Evolutionary conservation across 2,797 vertebrate species (phyloP).

Genomic region (Enteromius mattozi): DNA sequence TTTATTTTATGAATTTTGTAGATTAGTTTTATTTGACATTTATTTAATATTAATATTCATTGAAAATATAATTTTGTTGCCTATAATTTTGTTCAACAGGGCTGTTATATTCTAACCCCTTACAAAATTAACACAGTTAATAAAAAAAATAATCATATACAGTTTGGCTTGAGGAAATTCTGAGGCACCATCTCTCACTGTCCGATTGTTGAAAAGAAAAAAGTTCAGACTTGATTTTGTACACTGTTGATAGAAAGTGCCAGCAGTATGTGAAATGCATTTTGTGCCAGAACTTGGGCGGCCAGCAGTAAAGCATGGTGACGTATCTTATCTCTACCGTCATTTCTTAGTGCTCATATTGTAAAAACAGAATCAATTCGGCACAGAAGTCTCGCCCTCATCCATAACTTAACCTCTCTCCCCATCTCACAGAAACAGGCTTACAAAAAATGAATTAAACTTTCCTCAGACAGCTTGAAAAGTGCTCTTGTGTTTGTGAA

Average conservation of each 20-base stretch:
- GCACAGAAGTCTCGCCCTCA: background rate
- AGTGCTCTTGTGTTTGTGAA: conserved; percentile 38
- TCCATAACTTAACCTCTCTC: conserved; percentile 7
- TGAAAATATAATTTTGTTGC: background rate
- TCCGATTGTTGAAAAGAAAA: background rate
- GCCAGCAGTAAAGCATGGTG: conserved; percentile 46
- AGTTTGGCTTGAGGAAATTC: background rate
- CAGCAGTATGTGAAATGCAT: conserved; percentile 37
- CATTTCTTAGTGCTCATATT: conserved; percentile 14
- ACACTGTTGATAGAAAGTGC: background rate
- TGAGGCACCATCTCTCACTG: background rate
- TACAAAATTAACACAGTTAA: background rate
- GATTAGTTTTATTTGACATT: background rate
- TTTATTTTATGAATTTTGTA: background rate
- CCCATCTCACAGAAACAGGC: background rate
- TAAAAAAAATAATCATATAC: background rate
- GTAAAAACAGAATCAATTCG: conserved; percentile 30
- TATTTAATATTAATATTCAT: background rate
- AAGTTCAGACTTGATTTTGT: background rate
- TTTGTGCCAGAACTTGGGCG: conserved; percentile 13
- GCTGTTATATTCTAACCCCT: background rate
- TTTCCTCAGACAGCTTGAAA: conserved; percentile 30
- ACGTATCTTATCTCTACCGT: conserved; percentile 40
- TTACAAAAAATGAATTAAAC: conserved; percentile 38
- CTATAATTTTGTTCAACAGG: background rate